Base-by-base conservation (phyloP, 2,888 invertebrate species). In the Polietes domitor region DNA sequence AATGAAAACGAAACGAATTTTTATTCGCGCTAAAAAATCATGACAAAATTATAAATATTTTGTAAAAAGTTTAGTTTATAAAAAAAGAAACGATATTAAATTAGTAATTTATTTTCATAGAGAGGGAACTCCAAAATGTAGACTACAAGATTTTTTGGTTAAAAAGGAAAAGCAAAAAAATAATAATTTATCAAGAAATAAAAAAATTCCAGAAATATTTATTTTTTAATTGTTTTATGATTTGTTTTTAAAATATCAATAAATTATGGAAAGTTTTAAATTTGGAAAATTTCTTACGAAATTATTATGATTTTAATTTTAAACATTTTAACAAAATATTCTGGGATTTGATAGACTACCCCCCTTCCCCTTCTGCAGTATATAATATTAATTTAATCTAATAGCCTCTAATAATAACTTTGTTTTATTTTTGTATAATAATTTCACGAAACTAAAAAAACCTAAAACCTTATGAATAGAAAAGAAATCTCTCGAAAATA, bases 71-170 rank as follows among this genome's bases (percentile, higher is more conserved):
- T 37, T 47, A 47, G 15, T 47, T 47, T 47, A 47, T 47, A 6
- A 12, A 47, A 47, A 32, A 32, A 32, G 21, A 55, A 61, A 61
- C 61, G 61, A 61, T 61, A 61, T 61, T 61, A 61, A 28, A 32
- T 61, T 61, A 61, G 28, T 61, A n/a, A 61, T 61, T 61, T 61
- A 61, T 61, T 61, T 61, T 26, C 10, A 61, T 7, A n/a, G 12
- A 28, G 19, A 58, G n/a, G 17, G 58, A 58, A 58, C 32, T 37
- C 9, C 37, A 37, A 3, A 32, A 5, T 37, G 1, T 9, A 37
- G 37, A 9, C 37, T 37, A 9, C 10, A 37, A 7, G 12, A 7
- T 37, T 37, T 37, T 7, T 3, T 37, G 9, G 12, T 2, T 37
- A 37, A 37, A 37, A 37, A 7, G 7, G 37, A 37, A 37, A 9